Evolutionary conservation across 1,140 invertebrate species (phyloP).

Genomic region (Chlorops oryzae): DNA sequence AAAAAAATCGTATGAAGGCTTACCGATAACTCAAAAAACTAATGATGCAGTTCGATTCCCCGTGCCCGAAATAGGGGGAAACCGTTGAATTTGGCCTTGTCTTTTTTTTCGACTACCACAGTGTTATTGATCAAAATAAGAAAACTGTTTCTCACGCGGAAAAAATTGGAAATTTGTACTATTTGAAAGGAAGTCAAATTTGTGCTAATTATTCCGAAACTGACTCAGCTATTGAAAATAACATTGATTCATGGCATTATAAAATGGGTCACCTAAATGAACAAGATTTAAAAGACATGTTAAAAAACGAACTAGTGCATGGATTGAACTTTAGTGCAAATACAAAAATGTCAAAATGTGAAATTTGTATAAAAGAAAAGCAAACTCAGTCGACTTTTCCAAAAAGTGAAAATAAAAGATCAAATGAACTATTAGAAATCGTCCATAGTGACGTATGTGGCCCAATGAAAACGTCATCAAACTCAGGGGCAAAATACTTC

Average conservation of each 20-base stretch:
- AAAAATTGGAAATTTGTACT: too few species aligned
- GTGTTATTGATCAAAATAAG: too few species aligned
- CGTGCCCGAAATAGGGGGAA: too few species aligned
- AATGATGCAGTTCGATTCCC: too few species aligned
- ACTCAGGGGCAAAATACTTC: slow-evolving; percentile 39
- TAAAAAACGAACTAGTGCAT: not conserved
- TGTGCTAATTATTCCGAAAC: too few species aligned
- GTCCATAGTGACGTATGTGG: slow-evolving; percentile 46
- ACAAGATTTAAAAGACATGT: slow-evolving; percentile 1
- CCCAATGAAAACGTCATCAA: slow-evolving; percentile 35
- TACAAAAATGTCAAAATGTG: not conserved
- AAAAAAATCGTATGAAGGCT: too few species aligned
- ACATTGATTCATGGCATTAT: slow-evolving; percentile 5
- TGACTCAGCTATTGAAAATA: too few species aligned
- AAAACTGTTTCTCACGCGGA: too few species aligned
- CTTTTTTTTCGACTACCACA: too few species aligned
- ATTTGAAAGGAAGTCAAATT: too few species aligned
- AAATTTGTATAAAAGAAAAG: not conserved
- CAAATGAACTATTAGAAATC: slow-evolving; percentile 20
- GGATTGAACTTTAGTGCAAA: not conserved
- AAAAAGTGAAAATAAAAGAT: not conserved
- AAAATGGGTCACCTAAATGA: slow-evolving; percentile 12
- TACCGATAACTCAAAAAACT: too few species aligned
- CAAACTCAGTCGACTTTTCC: not conserved
- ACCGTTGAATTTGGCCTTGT: too few species aligned